Percentiles rank a stretch among this genome's conserved stretches.
These are phyloP conservation scores for Lycopodina hypogea DNA, from an alignment of 37 sponge, comb jelly and placozoan genomes.

Conservation along the genomic window DNA sequence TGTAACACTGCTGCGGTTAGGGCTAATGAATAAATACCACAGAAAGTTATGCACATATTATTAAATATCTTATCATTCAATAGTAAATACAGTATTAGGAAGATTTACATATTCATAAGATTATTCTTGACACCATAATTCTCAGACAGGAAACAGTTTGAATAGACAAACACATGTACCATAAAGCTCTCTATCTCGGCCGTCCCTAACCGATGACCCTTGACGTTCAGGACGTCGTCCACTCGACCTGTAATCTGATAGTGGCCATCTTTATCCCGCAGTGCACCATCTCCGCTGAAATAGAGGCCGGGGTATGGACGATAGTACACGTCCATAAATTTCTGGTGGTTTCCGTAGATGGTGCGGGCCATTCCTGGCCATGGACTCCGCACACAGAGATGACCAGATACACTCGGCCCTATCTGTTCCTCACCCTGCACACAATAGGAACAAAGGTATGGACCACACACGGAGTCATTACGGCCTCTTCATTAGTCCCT, in stretches of 20 bases:
- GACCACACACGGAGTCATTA: neutral
- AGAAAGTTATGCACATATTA: no score
- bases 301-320: conserved; percentile 82
- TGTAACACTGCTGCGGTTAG: no score
- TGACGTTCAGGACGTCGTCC: conserved; percentile 97
- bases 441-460: neutral
- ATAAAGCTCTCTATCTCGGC: conserved; percentile 96
- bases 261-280: conserved; percentile 85
- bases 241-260: conserved; percentile 93
- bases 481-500: no score
- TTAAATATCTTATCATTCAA: no score
- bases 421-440: conserved; percentile 59
- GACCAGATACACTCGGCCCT: conserved; percentile 73
- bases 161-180: no score
- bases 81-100: no score
- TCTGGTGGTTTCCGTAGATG: conserved; percentile 86
- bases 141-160: no score
- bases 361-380: conserved; percentile 94
- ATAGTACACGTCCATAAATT: conserved; percentile 86
- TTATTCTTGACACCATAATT: no score
- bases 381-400: conserved; percentile 74
- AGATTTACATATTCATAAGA: no score
- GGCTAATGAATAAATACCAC: no score
- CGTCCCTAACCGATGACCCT: conserved; percentile 93
- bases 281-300: conserved; percentile 89